phyloP scores from a whole-genome alignment of 2,888 invertebrate genomes.

The Lasioglossum leucozonium region DNA sequence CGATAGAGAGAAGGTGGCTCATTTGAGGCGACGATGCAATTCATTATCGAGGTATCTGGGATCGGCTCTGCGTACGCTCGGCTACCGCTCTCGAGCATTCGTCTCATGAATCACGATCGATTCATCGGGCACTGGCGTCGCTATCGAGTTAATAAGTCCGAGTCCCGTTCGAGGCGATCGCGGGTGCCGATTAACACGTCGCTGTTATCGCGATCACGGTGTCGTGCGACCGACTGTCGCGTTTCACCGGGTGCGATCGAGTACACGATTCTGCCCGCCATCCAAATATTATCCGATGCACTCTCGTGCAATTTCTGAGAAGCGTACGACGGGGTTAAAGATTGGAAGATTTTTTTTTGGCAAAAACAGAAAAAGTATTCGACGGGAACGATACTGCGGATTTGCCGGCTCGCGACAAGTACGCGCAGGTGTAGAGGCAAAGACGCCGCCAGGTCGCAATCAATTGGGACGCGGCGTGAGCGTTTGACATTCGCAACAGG shows the following conservation, averaged over 20 bases:
- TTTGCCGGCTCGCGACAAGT: not conserved
- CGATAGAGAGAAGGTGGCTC: constrained; percentile 38
- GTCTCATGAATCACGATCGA: constrained; percentile 72
- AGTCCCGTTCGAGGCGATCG: constrained; percentile 71
- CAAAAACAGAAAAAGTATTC: no score
- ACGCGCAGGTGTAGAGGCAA: not conserved
- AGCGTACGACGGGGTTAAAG: no score
- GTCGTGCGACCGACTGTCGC: constrained; percentile 46
- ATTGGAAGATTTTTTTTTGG: not conserved
- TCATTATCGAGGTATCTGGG: constrained; percentile 73
- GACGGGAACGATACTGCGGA: not conserved
- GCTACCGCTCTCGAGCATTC: constrained; percentile 50
- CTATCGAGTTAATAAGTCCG: constrained; percentile 73
- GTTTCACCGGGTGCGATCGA: constrained; percentile 13
- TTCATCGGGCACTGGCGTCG: constrained; percentile 56
- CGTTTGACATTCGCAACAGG: not conserved
- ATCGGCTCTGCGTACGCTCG: constrained; percentile 54
- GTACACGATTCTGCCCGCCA: not conserved
- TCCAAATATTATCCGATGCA: not conserved
- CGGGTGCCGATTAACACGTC: constrained; percentile 62
- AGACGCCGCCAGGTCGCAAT: constrained; percentile 6
- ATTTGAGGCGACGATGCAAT: constrained; percentile 71
- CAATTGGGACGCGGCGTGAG: not conserved
- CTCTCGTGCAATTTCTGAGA: not conserved
- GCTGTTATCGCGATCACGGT: constrained; percentile 57